Conservation (phyloP, 2,888 invertebrate species). For the Aethes cnicana region DNA sequence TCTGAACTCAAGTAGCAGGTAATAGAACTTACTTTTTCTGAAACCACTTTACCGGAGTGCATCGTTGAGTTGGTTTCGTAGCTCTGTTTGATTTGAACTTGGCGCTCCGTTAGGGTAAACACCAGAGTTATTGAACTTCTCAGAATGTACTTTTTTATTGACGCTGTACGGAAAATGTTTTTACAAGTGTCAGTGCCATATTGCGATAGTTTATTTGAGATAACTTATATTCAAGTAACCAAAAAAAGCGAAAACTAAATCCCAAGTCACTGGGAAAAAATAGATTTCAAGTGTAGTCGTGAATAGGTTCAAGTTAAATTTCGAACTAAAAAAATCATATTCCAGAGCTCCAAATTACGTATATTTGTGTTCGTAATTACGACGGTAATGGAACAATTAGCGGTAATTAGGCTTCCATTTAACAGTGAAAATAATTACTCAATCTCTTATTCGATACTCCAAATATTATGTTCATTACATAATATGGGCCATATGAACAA, state of each 20-base stretch:
- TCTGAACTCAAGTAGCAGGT: background rate
- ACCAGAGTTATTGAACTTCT: slow-evolving; percentile 40
- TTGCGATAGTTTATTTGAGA: background rate
- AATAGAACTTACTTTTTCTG: background rate
- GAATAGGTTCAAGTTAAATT: too few relatives aligned
- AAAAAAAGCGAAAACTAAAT: too few relatives aligned
- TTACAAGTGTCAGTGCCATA: slow-evolving; percentile 22
- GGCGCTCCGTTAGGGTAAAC: slow-evolving; percentile 51
- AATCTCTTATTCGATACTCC: too few relatives aligned
- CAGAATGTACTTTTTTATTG: slow-evolving; percentile 36
- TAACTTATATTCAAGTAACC: slow-evolving; percentile 6
- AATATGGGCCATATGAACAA: too few relatives aligned
- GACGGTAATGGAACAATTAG: slow-evolving; percentile 2
- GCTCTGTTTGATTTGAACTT: slow-evolving; percentile 36
- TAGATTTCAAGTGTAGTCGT: too few relatives aligned
- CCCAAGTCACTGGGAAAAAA: too few relatives aligned
- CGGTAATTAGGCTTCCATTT: background rate
- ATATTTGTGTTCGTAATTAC: background rate
- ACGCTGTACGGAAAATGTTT: slow-evolving; percentile 29
- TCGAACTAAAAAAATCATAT: too few relatives aligned
- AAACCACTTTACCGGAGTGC: background rate
- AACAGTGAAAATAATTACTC: background rate
- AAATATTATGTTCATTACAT: too few relatives aligned
- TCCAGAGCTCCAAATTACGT: background rate
- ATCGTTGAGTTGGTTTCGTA: slow-evolving; percentile 2